Base-by-base conservation (phyloP, 1,140 invertebrate genomes). In the Drosophila bifasciata region DNA sequence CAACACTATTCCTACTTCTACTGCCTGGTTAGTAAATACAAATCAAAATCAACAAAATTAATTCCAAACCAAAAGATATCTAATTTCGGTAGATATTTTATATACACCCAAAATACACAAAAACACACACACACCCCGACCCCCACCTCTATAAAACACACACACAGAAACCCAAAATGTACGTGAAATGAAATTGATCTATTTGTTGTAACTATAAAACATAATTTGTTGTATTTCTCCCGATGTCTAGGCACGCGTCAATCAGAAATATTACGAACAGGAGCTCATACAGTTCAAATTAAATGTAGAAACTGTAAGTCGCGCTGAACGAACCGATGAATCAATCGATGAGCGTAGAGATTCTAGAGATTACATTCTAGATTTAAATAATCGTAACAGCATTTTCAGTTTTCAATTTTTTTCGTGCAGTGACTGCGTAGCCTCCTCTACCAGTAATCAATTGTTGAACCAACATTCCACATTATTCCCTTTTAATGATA, bases 281-380 rank as follows among this genome's bases (percentile, higher is more conserved):
- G 84, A 91, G 68, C 77, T 90, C 70, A 70, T 86, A 78, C 84
- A 90, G 59, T 79, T 90, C 76, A 92, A 92, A 85, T 78, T 81
- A 79, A 89, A 68, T 83, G 78, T 90, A 75, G 85, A 80, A 59
- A 76, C 77, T 90, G 90, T 91, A 91, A 92, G 91, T 92, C 75
- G 76, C 64, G 32, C 58, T n/a, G 36, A 41, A 44, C 49, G 6
- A 25, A 46, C 28, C 11, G 25, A 39, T 50, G 36, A 40, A 45
- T 16, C 13, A 23, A 40, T 45, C 1, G n/a, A n/a, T n/a, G 71
- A 68, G 62, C 66, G 62, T 68, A 55, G 62, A 68, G 17, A 57
- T 32, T 46, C 21, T 45, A 46, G 41, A 52, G 36, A 60, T 43
- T 59, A n/a, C n/a, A 45, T 21, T 45, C 50, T 39, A 17, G 51